These are phyloP conservation scores for Phalloptychus januarius DNA, from an alignment of 2,797 vertebrate species.

Conservation along the genomic window DNA sequence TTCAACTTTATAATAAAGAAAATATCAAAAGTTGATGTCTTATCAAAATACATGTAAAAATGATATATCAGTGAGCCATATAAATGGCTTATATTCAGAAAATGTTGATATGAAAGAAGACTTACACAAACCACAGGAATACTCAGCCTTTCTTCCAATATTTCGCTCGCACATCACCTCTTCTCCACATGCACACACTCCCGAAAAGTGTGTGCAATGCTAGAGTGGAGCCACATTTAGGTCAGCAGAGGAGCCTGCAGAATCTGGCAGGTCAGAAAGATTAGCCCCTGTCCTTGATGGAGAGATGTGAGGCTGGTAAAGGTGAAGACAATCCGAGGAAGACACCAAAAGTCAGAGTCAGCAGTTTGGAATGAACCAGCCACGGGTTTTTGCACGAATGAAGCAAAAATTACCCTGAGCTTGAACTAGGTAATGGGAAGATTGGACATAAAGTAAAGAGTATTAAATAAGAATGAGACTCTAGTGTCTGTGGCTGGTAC, in stretches of 20 bases:
- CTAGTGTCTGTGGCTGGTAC: conserved; percentile 18
- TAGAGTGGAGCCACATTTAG: conserved; percentile 43
- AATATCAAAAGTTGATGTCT: background rate
- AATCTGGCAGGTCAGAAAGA: conserved; percentile 65
- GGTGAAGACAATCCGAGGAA: background rate
- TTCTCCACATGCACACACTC: conserved; percentile 14
- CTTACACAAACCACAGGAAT: background rate
- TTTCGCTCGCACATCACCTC: background rate
- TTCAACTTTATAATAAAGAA: background rate
- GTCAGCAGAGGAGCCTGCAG: conserved; percentile 54
- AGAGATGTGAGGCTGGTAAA: conserved; percentile 37
- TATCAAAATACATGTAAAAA: background rate
- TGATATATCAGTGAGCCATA: too few relatives aligned
- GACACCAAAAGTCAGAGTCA: background rate
- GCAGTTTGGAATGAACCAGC: background rate
- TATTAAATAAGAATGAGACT: background rate
- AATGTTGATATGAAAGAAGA: background rate
- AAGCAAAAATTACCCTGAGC: background rate
- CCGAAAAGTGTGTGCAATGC: conserved; percentile 12
- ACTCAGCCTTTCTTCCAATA: background rate
- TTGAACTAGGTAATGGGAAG: background rate
- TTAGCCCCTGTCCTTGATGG: conserved; percentile 55
- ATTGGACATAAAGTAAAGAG: background rate
- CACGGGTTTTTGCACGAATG: too few relatives aligned
- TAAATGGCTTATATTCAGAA: background rate